Evolutionary conservation across 2,113 vertebrate species (phyloP), one percentile per base, ranked within the genome.

Genomic region (Atrichornis clamosus): DNA sequence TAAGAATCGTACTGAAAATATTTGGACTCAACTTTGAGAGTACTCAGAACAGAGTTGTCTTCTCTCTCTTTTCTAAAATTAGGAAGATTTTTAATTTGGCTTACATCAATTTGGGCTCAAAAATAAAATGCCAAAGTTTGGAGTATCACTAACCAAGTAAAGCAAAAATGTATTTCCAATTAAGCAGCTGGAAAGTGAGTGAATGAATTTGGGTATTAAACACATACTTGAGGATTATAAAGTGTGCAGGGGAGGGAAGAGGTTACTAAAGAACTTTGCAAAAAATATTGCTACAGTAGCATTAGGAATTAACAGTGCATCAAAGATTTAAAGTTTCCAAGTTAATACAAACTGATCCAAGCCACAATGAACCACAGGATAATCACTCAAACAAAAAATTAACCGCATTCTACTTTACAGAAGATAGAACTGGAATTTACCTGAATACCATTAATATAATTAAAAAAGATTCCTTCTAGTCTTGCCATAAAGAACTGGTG

Each of bases 261-360:
- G 56, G 79, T 88, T 92, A 91, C 56, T 75, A 56, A 89, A 93
- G 41, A 91, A 83, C 15, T 94, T 94, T 55, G 78, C 75, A 96
- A 95, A 96, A 91, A 84, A 91, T 58, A 73, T 52, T 91, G 89
- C 90, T 92, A 94, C 90, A 97, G 96, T 95, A 97, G 97, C 94
- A 95, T 91, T 60, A 90, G 52, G 76, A 97, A 91, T 90, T 91
- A 95, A 95, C 94, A 97, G 97, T 95, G 96, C 96, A 96, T 91
- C 77, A 50, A 95, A 95, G 59, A 92, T 84, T 96, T 93, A 44
- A 97, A 52, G 56, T 95, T 94, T 93, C 74, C 73, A 83, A 65
- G 70, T 88, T 90, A 94, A 73, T 58, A 95, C 59, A 87, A 94
- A 91, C 64, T 70, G 74, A 91, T 79, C 82, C 72, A 80, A 94